phyloP scores from a whole-genome alignment of 2,888 invertebrate genomes.

The Xanthia togata region DNA sequence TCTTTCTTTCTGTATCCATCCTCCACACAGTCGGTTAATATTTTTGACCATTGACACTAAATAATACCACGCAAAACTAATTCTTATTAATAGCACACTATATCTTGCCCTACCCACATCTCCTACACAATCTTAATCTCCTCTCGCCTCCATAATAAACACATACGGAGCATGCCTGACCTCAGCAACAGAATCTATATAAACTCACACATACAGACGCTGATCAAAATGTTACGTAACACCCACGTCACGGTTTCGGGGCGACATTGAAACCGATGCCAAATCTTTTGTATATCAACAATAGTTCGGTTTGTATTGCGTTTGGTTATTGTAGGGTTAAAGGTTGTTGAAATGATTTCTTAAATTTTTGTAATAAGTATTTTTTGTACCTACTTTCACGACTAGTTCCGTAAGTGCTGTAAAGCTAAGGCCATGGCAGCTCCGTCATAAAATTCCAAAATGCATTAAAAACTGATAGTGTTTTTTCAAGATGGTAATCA shows the following conservation, averaged over 20 bases:
- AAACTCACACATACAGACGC: conserved; percentile 1
- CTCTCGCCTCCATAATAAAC: conserved; percentile 28
- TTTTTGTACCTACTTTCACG: conserved; percentile 7
- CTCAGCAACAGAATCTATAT: conserved; percentile 32
- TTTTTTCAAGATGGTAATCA: conserved; percentile 3
- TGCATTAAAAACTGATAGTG: background rate
- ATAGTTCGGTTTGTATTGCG: conserved; percentile 29
- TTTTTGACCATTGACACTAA: background rate
- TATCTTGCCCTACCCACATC: conserved; percentile 5
- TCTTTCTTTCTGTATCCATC: too few species aligned
- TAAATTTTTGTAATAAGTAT: background rate
- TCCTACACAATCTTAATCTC: conserved; percentile 38
- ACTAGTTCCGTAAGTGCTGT: background rate
- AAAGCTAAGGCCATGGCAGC: background rate
- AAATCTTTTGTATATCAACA: conserved; percentile 64
- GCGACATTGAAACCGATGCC: conserved; percentile 74
- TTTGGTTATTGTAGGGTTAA: conserved; percentile 13
- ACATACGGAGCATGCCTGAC: conserved; percentile 35
- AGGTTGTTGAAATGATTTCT: conserved; percentile 35
- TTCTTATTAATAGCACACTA: conserved; percentile 21
- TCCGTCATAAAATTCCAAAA: background rate
- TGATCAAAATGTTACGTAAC: conserved; percentile 34
- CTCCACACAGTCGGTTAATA: background rate
- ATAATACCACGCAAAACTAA: conserved; percentile 12
- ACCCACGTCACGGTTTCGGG: conserved; percentile 52